phyloP scores from a whole-genome alignment of 2,797 vertebrate species.

The Antrozous pallidus region DNA sequence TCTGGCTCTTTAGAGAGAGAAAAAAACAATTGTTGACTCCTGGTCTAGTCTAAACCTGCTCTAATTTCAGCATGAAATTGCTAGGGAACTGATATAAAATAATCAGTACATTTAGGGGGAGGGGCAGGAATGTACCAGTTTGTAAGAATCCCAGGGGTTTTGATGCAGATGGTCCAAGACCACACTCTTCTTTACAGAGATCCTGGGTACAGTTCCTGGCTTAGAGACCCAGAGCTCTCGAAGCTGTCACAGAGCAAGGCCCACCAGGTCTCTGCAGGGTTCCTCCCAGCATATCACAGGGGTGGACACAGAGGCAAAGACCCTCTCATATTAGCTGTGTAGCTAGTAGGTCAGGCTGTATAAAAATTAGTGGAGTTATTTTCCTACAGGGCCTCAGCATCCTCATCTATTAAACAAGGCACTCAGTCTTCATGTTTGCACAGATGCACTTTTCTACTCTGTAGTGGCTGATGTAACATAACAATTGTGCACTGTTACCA shows the following conservation, averaged over 20 bases:
- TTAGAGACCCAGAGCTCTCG: not conserved
- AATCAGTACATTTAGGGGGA: rapidly evolving
- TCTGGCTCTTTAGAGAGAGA: not conserved
- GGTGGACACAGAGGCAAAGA: no score
- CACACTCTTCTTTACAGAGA: not conserved
- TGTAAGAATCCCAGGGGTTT: not conserved
- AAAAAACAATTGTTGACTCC: not conserved
- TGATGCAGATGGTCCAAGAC: not conserved
- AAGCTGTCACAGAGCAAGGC: not conserved
- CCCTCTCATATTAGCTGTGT: not conserved
- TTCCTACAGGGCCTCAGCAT: not conserved
- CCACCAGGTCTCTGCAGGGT: not conserved
- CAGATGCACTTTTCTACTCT: not conserved
- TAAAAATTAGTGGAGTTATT: not conserved
- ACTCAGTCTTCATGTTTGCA: not conserved
- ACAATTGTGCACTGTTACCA: not conserved
- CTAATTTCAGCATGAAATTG: not conserved
- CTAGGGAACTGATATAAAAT: not conserved
- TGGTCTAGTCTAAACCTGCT: not conserved
- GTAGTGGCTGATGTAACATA: not conserved
- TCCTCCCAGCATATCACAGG: not conserved
- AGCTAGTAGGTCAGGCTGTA: not conserved
- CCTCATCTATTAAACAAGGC: not conserved
- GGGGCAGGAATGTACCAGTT: not conserved
- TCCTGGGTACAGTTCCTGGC: no score